Conservation (phyloP, 2,888 invertebrate genomes). For the Agrotis exclamationis region DNA sequence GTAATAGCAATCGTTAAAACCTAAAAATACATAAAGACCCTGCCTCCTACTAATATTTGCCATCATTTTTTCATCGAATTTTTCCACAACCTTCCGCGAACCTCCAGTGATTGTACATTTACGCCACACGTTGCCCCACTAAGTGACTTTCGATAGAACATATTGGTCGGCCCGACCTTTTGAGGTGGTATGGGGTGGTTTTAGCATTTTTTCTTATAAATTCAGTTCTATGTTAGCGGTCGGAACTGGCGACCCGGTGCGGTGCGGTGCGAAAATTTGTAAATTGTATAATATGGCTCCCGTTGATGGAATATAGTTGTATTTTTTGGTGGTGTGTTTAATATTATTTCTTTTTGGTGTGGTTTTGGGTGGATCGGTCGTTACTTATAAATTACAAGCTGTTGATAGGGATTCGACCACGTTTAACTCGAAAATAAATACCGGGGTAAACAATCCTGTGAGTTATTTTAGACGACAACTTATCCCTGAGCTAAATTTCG, state of each 20-base stretch:
- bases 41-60: not conserved
- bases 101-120: constrained; percentile 70
- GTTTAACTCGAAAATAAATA: too few species aligned
- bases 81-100: constrained; percentile 67
- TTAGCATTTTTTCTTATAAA: constrained; percentile 85
- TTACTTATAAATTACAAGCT: not conserved
- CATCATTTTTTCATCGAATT: constrained; percentile 35
- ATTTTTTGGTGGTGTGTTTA: constrained; percentile 36
- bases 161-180: constrained; percentile 81
- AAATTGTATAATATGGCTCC: constrained; percentile 65
- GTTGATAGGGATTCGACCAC: too few species aligned
- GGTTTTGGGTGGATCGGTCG: not conserved
- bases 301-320: constrained; percentile 55
- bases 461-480: too few species aligned
- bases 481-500: too few species aligned
- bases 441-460: too few species aligned
- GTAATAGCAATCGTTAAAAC: too few species aligned
- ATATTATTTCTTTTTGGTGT: constrained; percentile 28
- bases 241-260: constrained; percentile 57
- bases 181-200: constrained; percentile 78
- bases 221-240: constrained; percentile 71
- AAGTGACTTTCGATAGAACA: constrained; percentile 88
- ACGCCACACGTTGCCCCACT: constrained; percentile 73
- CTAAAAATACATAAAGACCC: not conserved
- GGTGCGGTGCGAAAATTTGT: constrained; percentile 66